These are phyloP conservation scores for Ennomos erosarius DNA, from an alignment of 2,888 invertebrate genomes.

Conservation along the genomic window DNA sequence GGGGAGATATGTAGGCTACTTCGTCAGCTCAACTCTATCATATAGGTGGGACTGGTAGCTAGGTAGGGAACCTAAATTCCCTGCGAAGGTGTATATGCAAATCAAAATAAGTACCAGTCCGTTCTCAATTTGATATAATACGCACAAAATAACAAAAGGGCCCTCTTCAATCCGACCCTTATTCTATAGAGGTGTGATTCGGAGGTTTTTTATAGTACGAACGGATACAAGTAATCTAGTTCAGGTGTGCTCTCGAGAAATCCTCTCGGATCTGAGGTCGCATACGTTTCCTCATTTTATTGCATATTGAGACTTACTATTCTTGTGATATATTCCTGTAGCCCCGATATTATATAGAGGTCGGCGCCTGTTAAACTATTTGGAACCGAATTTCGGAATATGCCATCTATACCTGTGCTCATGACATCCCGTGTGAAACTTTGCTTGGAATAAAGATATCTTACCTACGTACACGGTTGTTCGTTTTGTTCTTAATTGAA, in stretches of 20 bases:
- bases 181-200: constrained; percentile 64
- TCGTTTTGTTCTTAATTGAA: constrained; percentile 11
- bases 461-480: background rate
- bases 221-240: constrained; percentile 78
- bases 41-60: too few species aligned
- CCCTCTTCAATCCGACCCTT: constrained; percentile 72
- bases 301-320: constrained; percentile 83
- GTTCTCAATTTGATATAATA: constrained; percentile 65
- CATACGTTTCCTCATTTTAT: constrained; percentile 78
- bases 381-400: constrained; percentile 50
- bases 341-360: constrained; percentile 62
- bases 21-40: too few species aligned
- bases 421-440: constrained; percentile 6
- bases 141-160: constrained; percentile 61
- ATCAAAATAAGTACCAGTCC: constrained; percentile 62
- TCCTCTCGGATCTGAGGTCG: constrained; percentile 75
- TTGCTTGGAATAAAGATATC: constrained; percentile 12
- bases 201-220: constrained; percentile 73
- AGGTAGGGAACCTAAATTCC: too few species aligned
- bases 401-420: constrained; percentile 41
- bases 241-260: constrained; percentile 79
- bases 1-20: too few species aligned
- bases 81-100: constrained; percentile 25
- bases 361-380: constrained; percentile 64
- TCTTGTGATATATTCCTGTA: constrained; percentile 69